Percentiles rank a stretch among this genome's conserved stretches.
Evolutionary conservation across 2,888 invertebrate species (phyloP).

Genomic region (Metacarcinus magister): DNA sequence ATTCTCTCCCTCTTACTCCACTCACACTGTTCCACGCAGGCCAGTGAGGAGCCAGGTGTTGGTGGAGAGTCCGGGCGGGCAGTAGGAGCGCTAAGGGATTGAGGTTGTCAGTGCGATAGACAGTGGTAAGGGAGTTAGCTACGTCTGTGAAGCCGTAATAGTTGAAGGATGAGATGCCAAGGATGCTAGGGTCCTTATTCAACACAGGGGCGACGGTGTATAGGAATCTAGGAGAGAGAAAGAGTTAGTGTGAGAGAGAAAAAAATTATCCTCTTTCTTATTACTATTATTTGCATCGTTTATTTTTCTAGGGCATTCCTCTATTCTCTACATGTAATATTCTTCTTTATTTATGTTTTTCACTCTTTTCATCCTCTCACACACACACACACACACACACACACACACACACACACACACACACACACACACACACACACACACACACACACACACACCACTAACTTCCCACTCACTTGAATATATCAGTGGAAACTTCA

Average conservation of each 20-base stretch:
- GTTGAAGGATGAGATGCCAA: conserved; percentile 79
- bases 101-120: conserved; percentile 76
- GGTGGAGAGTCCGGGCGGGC: conserved; percentile 64
- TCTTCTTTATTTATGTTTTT: background rate
- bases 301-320: too few species aligned
- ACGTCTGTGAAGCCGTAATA: conserved; percentile 77
- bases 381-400: too few species aligned
- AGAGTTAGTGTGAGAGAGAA: background rate
- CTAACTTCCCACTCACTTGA: conserved; percentile 79
- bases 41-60: conserved; percentile 77
- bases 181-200: conserved; percentile 72
- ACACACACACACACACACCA: background rate
- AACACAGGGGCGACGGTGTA: conserved; percentile 70
- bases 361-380: too few species aligned
- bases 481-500: conserved; percentile 79
- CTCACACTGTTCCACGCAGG: conserved; percentile 69
- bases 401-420: background rate
- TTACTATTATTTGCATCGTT: too few species aligned
- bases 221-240: conserved; percentile 71
- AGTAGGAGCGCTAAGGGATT: conserved; percentile 72
- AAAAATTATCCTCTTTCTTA: too few species aligned
- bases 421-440: background rate
- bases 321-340: background rate
- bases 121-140: conserved; percentile 73
- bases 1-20: background rate